Base-by-base conservation (phyloP, 2,113 vertebrate genomes). In the Arvicanthis niloticus region DNA sequence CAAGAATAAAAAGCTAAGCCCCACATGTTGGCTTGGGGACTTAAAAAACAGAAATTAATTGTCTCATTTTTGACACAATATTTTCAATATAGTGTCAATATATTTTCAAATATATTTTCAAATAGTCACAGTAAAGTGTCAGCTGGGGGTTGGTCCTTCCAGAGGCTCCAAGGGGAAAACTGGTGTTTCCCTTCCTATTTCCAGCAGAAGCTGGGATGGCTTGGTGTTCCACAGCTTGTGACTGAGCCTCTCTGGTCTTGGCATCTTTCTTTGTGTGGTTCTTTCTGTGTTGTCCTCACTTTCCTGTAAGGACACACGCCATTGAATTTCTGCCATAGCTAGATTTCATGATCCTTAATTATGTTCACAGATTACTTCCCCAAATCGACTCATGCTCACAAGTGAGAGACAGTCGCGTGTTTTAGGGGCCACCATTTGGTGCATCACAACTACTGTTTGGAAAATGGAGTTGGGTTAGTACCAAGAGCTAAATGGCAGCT, bases 81-180 rank as follows among this genome's bases (percentile, higher is more conserved):
- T n/a, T n/a, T n/a, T n/a, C n/a, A n/a, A n/a, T n/a, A n/a, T n/a
- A n/a, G n/a, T n/a, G n/a, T n/a, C n/a, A n/a, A n/a, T n/a, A n/a
- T n/a, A n/a, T n/a, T n/a, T n/a, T n/a, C n/a, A n/a, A n/a, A n/a
- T n/a, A n/a, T n/a, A n/a, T 60, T 31, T 40, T 78, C 48, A 62
- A 42, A 89, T 70, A 34, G 89, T 72, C 72, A 91, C 62, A 82
- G 90, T 31, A 82, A 94, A 78, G 10, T 82, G 11, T 85, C 19
- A 53, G 10, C 37, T 40, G 80, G 68, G 22, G 16, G 65, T 80
- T 19, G 37, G 45, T 89, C 31, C 17, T 91, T 73, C 34, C 24
- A 24, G 40, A 80, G 75, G 4, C 42, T 87, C 48, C 2, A 31
- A 91, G 42, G 42, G 80, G 91, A 70, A 73, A 56, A 29, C 2